Evolutionary conservation across 2,113 vertebrate species (phyloP).

Genomic region (Scopus umbretta): DNA sequence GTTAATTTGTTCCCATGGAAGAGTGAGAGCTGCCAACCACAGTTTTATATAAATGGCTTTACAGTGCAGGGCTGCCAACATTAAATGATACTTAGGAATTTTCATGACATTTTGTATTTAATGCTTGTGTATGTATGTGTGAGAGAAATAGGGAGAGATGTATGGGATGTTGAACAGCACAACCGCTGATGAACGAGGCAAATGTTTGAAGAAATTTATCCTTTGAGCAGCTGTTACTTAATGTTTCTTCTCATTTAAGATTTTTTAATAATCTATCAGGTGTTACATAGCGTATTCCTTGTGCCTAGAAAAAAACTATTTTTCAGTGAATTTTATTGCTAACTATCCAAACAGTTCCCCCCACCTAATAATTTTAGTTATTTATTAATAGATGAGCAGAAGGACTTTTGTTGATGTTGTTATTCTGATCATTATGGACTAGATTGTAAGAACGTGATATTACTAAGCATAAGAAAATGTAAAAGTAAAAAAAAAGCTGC

Average conservation of each 20-base stretch:
- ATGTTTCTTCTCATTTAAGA: background rate
- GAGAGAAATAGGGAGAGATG: background rate
- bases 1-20: constrained; percentile 84
- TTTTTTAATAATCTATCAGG: background rate
- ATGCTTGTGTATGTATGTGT: constrained; percentile 42
- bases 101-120: constrained; percentile 70
- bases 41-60: constrained; percentile 75
- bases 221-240: background rate
- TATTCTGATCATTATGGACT: background rate
- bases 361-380: background rate
- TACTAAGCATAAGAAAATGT: background rate
- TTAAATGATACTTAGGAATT: constrained; percentile 64
- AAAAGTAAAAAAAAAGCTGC: background rate
- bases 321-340: background rate
- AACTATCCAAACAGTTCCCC: background rate
- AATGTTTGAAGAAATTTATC: background rate
- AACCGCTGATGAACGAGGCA: background rate
- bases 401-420: constrained; percentile 6
- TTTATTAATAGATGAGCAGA: background rate
- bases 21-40: constrained; percentile 74
- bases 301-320: background rate
- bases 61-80: constrained; percentile 62
- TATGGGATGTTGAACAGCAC: background rate
- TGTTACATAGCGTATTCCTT: background rate
- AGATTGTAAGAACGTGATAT: background rate